Conservation (phyloP, 2,113 vertebrate genomes). For the Sebastes schlegelii region DNA sequence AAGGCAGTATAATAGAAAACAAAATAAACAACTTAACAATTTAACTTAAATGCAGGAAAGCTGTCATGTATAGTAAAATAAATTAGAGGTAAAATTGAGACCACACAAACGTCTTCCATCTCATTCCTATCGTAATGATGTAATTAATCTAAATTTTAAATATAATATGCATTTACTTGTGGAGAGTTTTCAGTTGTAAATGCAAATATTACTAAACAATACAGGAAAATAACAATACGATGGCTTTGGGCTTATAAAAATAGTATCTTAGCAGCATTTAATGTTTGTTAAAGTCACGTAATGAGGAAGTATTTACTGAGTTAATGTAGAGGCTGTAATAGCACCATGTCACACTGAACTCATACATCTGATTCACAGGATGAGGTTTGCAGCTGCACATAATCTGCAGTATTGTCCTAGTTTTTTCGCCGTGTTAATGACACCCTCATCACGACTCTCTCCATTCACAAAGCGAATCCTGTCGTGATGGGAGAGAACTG, state of each 20-base stretch:
- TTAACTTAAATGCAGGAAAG: not conserved
- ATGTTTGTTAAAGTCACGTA: not conserved
- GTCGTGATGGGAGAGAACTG: conserved; percentile 69
- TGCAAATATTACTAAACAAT: not conserved
- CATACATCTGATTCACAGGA: conserved; percentile 57
- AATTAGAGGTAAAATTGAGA: not conserved
- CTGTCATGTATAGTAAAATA: not conserved
- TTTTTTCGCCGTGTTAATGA: conserved; percentile 64
- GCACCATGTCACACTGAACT: conserved; percentile 35
- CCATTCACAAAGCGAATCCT: conserved; percentile 79
- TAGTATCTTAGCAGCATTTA: not conserved
- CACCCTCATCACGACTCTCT: conserved; percentile 78
- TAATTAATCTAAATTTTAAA: not conserved
- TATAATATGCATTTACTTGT: not conserved
- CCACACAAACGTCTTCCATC: not conserved
- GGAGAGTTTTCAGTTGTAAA: not conserved
- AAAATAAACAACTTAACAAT: not conserved
- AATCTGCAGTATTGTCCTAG: conserved; percentile 73
- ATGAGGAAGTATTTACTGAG: conserved; percentile 29
- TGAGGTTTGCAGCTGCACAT: conserved; percentile 75
- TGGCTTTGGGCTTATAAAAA: not conserved
- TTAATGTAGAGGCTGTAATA: conserved; percentile 37
- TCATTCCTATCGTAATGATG: not conserved
- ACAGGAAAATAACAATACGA: conserved; percentile 2
- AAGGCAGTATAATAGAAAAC: not conserved